Evolutionary conservation across 1,140 invertebrate species (phyloP).

Genomic region (Macrotrachela quadricornifera): DNA sequence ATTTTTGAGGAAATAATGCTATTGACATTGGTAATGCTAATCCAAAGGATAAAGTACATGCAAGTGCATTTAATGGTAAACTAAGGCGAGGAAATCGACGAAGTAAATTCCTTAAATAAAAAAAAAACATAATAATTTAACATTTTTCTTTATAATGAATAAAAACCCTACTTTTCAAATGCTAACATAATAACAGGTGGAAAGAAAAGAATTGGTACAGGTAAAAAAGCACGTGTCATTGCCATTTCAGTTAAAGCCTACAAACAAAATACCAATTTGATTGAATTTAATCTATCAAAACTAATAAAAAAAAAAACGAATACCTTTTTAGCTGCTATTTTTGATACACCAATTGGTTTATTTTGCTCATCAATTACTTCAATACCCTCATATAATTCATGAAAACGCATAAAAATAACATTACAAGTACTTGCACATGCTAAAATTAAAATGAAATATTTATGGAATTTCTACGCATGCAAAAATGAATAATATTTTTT

Average conservation of each 20-base stretch:
- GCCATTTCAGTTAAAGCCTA: conserved; percentile 28
- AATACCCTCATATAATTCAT: conserved; percentile 33
- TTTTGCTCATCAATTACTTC: conserved; percentile 29
- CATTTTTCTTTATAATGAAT: neutral
- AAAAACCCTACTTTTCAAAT: conserved; percentile 24
- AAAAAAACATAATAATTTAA: neutral
- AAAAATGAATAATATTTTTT: too few species aligned
- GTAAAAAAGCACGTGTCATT: conserved; percentile 25
- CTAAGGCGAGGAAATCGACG: conserved; percentile 22
- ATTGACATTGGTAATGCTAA: conserved; percentile 27
- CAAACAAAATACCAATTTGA: neutral
- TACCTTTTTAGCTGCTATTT: conserved; percentile 33
- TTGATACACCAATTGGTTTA: conserved; percentile 32
- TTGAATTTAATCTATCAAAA: too few species aligned
- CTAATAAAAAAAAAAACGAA: neutral
- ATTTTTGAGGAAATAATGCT: conserved; percentile 30
- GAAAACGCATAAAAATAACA: conserved; percentile 34
- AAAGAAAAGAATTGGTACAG: conserved; percentile 28
- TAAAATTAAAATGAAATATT: too few species aligned
- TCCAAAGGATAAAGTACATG: conserved; percentile 26
- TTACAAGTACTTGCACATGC: conserved; percentile 33
- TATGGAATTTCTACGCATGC: too few species aligned
- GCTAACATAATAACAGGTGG: conserved; percentile 26
- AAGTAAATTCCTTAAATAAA: conserved; percentile 11
- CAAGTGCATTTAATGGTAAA: conserved; percentile 24